A percentile compares a stretch with the other conserved stretches of the same genome.
These are phyloP conservation scores for Nycticryphes semicollaris DNA, from an alignment of 2,113 vertebrate species.

Conservation along the genomic window DNA sequence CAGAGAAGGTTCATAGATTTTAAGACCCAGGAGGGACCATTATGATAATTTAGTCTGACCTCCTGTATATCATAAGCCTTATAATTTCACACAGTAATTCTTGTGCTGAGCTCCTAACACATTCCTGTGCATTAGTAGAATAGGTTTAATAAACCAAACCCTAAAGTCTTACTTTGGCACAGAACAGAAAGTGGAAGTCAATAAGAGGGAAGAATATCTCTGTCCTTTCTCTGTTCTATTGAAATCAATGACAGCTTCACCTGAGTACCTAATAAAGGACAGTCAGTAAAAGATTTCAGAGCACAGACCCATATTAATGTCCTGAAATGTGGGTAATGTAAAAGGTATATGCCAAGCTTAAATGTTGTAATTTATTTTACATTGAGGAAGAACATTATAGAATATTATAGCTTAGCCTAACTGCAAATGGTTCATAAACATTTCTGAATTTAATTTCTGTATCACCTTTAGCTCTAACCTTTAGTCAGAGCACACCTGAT, in stretches of 20 bases:
- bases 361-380: neutral
- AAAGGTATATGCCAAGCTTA: neutral
- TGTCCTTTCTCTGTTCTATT: neutral
- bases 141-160: neutral
- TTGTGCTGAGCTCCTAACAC: neutral
- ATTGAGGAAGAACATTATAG: neutral
- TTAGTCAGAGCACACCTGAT: neutral
- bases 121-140: constrained; percentile 22
- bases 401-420: neutral
- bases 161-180: neutral
- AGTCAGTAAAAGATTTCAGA: neutral
- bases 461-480: neutral
- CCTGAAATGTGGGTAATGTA: neutral
- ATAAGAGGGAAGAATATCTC: neutral
- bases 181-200: neutral
- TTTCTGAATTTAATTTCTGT: neutral
- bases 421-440: neutral
- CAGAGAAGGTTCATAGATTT: neutral
- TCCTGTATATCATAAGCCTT: neutral
- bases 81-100: constrained; percentile 38
- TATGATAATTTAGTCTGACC: constrained; percentile 44
- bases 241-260: neutral
- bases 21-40: constrained; percentile 41
- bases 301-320: neutral
- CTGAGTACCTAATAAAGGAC: neutral